A percentile compares a stretch with the other conserved stretches of the same genome.
Evolutionary conservation across 2,888 invertebrate genomes (phyloP).

Genomic region (Drosophila prolongata): DNA sequence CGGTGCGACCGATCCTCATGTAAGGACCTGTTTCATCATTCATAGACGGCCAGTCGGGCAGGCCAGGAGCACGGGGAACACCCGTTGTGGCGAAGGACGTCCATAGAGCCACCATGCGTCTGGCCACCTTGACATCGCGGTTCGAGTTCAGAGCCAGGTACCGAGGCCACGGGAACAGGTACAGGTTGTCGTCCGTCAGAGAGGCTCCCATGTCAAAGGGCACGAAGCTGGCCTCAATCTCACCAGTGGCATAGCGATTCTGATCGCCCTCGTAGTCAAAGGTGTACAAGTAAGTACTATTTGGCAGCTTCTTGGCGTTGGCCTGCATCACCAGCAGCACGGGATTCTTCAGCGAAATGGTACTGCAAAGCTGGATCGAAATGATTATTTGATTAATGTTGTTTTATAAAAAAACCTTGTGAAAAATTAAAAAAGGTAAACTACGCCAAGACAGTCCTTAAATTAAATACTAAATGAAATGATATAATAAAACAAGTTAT

Average conservation of each 20-base stretch:
- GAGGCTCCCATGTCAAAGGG: conserved; percentile 86
- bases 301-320: conserved; percentile 81
- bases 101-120: conserved; percentile 85
- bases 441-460: too few relatives aligned
- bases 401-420: too few relatives aligned
- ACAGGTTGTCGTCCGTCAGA: conserved; percentile 87
- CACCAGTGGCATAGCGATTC: conserved; percentile 81
- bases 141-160: conserved; percentile 78
- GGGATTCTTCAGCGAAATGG: conserved; percentile 85
- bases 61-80: conserved; percentile 73
- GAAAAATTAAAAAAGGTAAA: too few relatives aligned
- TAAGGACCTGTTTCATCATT: conserved; percentile 82
- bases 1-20: conserved; percentile 77
- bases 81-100: conserved; percentile 83
- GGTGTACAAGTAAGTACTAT: conserved; percentile 85
- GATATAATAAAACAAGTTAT: too few relatives aligned
- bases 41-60: conserved; percentile 81
- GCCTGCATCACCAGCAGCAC: conserved; percentile 83
- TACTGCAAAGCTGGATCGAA: conserved; percentile 84
- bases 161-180: conserved; percentile 85
- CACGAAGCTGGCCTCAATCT: conserved; percentile 81
- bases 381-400: background rate
- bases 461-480: too few relatives aligned
- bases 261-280: conserved; percentile 85
- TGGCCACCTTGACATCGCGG: conserved; percentile 83